A percentile compares a stretch with the other conserved stretches of the same genome.
These are phyloP conservation scores for Sinocyclocheilus anophthalmus DNA, from an alignment of 2,113 vertebrate species.

Conservation along the genomic window DNA sequence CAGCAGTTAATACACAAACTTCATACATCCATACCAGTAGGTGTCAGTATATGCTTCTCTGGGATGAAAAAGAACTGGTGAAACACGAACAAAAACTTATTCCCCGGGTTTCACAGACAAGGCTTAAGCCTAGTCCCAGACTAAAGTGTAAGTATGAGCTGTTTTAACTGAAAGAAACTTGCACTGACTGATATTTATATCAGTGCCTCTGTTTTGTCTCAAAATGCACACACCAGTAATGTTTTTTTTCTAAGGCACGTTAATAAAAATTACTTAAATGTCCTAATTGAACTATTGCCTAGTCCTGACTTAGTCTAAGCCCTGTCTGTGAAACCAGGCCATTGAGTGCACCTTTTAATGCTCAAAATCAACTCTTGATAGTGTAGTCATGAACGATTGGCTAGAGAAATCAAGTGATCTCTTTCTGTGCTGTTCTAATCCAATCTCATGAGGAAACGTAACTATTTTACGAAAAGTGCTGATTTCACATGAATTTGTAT, in stretches of 20 bases:
- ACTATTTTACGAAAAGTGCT: background rate
- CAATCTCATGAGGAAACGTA: background rate
- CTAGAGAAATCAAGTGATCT: conserved; percentile 10
- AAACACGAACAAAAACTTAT: background rate
- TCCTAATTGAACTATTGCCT: too few species aligned
- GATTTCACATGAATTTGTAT: background rate
- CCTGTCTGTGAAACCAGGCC: too few species aligned
- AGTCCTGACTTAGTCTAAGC: too few species aligned
- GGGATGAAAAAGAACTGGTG: background rate
- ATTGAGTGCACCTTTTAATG: background rate
- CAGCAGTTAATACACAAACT: background rate
- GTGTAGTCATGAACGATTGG: background rate
- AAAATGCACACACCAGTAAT: too few species aligned
- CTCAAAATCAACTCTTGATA: background rate
- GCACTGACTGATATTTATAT: too few species aligned
- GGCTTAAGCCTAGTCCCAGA: too few species aligned
- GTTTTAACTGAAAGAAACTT: too few species aligned
- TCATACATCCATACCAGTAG: background rate
- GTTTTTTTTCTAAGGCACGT: too few species aligned
- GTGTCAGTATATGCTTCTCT: background rate
- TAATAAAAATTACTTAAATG: too few species aligned
- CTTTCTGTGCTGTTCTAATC: conserved; percentile 6
- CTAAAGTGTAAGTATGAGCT: too few species aligned
- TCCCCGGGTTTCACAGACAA: too few species aligned
- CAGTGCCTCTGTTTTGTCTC: too few species aligned